Conservation (phyloP, 2,113 vertebrate genomes). For the Willisornis vidua region DNA sequence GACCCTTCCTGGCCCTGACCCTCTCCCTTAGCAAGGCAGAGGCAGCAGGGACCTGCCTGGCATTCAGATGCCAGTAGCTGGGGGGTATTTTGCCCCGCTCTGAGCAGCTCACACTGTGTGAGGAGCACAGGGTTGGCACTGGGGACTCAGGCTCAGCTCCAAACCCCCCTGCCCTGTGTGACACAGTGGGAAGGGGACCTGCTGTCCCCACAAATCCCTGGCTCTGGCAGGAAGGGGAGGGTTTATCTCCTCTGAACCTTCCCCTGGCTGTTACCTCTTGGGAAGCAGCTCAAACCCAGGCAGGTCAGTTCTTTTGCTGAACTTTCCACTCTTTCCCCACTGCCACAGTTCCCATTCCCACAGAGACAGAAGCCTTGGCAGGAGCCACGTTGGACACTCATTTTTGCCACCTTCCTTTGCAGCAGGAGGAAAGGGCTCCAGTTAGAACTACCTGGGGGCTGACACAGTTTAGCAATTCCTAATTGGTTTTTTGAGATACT, state of each 20-base stretch:
- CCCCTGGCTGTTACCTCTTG: neutral
- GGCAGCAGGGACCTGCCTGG: neutral
- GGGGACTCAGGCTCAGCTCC: neutral
- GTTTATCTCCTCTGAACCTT: neutral
- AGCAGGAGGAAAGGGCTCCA: neutral
- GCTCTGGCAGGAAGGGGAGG: neutral
- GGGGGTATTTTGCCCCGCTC: neutral
- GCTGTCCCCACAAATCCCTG: rapidly evolving
- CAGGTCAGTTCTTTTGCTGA: neutral
- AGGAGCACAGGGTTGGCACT: neutral
- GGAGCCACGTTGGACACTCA: neutral
- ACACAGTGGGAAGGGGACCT: neutral
- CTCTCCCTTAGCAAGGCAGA: neutral
- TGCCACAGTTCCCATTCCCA: neutral
- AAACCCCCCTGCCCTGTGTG: neutral
- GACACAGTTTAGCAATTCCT: neutral
- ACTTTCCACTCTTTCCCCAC: neutral
- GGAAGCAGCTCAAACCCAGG: neutral
- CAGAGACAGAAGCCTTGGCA: neutral
- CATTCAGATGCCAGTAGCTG: neutral
- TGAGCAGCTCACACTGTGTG: rapidly evolving
- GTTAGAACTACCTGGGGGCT: neutral
- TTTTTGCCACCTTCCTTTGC: neutral
- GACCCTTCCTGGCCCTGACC: neutral
- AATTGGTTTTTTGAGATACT: neutral